phyloP scores from a whole-genome alignment of 2,888 invertebrate species.

The Neocrepidodera transversa region DNA sequence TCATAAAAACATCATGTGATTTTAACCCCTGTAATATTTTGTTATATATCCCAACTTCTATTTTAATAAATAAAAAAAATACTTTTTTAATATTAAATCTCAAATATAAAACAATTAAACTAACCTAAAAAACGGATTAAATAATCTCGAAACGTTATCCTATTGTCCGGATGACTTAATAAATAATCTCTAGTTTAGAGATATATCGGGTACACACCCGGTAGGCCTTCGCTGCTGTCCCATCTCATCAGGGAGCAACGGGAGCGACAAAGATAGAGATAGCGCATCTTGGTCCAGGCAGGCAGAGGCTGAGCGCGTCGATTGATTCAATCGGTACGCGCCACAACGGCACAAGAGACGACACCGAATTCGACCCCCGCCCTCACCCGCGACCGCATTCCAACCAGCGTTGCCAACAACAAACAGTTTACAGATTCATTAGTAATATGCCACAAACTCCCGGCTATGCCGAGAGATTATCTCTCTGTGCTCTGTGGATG shows the following conservation, averaged over 20 bases:
- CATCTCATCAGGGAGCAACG: constrained; percentile 19
- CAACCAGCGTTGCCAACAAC: constrained; percentile 60
- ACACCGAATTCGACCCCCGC: constrained; percentile 61
- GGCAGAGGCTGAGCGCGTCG: constrained; percentile 43
- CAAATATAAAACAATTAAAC: too few relatives aligned
- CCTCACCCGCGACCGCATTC: constrained; percentile 64
- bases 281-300: constrained; percentile 9
- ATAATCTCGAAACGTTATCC: neutral
- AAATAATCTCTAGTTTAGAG: constrained; percentile 11
- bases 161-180: constrained; percentile 10
- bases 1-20: too few relatives aligned
- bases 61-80: too few relatives aligned
- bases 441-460: constrained; percentile 56
- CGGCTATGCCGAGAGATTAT: constrained; percentile 37
- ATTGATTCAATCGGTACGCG: constrained; percentile 54
- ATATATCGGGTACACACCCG: constrained; percentile 1
- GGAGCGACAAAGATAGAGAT: constrained; percentile 7
- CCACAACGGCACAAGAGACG: constrained; percentile 43
- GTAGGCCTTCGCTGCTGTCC: neutral
- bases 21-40: too few relatives aligned
- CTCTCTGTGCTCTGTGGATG: too few relatives aligned
- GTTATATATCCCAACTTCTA: too few relatives aligned
- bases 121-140: too few relatives aligned
- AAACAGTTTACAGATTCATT: constrained; percentile 61
- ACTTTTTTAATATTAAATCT: too few relatives aligned